Percentiles rank a stretch among this genome's conserved stretches.
Evolutionary conservation across 1,140 invertebrate genomes (phyloP).

Genomic region (Bombus waltoni): DNA sequence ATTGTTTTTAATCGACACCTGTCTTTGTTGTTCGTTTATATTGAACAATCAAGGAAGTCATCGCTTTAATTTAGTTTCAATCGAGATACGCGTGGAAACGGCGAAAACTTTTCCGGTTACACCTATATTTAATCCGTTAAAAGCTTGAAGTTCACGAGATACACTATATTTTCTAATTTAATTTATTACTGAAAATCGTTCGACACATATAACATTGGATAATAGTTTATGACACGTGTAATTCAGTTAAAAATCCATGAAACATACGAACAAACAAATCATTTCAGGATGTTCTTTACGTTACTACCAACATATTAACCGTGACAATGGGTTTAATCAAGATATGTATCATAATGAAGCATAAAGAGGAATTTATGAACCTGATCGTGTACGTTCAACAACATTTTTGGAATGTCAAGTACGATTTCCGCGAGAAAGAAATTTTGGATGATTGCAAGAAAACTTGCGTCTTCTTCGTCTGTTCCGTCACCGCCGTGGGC

Average conservation of each 20-base stretch:
- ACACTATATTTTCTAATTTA: background rate
- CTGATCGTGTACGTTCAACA: conserved; percentile 49
- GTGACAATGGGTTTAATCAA: conserved; percentile 34
- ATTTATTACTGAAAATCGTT: background rate
- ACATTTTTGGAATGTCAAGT: conserved; percentile 56
- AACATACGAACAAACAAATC: background rate
- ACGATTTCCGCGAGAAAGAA: conserved; percentile 38
- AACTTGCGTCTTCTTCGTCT: conserved; percentile 43
- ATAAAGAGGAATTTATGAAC: conserved; percentile 25
- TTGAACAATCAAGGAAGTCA: too few species aligned
- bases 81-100: too few species aligned
- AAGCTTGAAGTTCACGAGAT: too few species aligned
- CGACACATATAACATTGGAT: too few species aligned
- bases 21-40: background rate
- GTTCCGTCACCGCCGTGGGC: conserved; percentile 29
- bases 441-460: conserved; percentile 25
- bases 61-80: too few species aligned
- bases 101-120: too few species aligned
- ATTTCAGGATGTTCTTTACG: conserved; percentile 47
- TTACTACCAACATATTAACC: conserved; percentile 32
- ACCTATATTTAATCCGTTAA: too few species aligned
- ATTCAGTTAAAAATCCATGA: background rate
- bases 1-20: background rate
- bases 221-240: background rate
- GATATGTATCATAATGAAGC: background rate